phyloP scores from a whole-genome alignment of 2,888 invertebrate genomes.

The Megamerina dolium region DNA sequence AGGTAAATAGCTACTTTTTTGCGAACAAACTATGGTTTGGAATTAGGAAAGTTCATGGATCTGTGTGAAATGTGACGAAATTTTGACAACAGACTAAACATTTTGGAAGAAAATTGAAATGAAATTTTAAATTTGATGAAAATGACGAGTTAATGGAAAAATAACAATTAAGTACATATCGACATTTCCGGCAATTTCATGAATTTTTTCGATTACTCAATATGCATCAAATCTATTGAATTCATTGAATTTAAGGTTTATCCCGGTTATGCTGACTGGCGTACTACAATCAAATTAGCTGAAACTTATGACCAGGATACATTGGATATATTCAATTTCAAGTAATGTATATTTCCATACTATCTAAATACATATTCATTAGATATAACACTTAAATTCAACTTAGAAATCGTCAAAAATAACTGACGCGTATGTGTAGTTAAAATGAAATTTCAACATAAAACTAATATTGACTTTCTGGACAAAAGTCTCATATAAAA shows the following conservation, averaged over 20 bases:
- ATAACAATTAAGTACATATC: not conserved
- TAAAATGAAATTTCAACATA: too few relatives aligned
- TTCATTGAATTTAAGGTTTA: slow-evolving; percentile 27
- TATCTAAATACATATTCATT: not conserved
- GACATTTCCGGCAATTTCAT: not conserved
- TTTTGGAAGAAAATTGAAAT: too few relatives aligned
- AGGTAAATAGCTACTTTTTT: slow-evolving; percentile 50
- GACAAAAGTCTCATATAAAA: too few relatives aligned
- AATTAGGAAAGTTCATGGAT: too few relatives aligned
- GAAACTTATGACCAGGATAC: slow-evolving; percentile 55
- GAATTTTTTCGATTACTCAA: not conserved
- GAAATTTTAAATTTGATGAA: too few relatives aligned
- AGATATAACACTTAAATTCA: not conserved
- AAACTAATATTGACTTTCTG: too few relatives aligned
- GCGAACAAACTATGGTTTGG: too few relatives aligned
- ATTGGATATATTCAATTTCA: slow-evolving; percentile 15
- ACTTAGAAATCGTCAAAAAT: too few relatives aligned
- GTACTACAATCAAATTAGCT: slow-evolving; percentile 59
- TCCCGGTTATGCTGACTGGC: slow-evolving; percentile 60
- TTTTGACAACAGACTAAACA: too few relatives aligned
- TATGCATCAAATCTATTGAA: not conserved
- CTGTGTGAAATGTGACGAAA: too few relatives aligned
- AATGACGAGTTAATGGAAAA: not conserved
- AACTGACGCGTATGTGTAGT: too few relatives aligned
- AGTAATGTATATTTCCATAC: slow-evolving; percentile 32